phyloP scores from a whole-genome alignment of 2,888 invertebrate genomes.

The Thymelicus lineola region DNA sequence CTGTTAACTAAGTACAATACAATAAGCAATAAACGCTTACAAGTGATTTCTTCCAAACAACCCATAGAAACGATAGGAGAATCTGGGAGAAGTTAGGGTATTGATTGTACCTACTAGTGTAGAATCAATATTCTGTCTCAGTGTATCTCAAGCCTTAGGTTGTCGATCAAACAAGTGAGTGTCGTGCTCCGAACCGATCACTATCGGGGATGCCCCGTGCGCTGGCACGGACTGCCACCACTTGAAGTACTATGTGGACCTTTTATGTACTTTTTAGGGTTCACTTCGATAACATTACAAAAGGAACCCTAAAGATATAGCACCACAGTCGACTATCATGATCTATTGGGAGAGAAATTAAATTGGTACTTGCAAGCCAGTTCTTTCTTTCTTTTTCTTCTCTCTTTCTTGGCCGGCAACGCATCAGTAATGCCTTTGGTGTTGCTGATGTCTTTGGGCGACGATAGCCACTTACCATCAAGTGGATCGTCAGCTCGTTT shows the following conservation, averaged over 20 bases:
- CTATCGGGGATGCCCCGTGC: constrained; percentile 51
- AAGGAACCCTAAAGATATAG: background rate
- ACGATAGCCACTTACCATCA: too few relatives aligned
- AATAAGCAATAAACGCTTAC: too few relatives aligned
- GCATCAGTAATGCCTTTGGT: too few relatives aligned
- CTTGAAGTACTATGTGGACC: constrained; percentile 19
- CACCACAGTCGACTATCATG: background rate
- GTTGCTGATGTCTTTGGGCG: too few relatives aligned
- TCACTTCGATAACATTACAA: background rate
- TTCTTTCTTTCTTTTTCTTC: too few relatives aligned
- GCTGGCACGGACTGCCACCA: constrained; percentile 57
- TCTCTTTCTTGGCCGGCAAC: too few relatives aligned
- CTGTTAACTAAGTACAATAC: too few relatives aligned
- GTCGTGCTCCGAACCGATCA: constrained; percentile 49
- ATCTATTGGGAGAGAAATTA: background rate
- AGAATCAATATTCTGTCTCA: background rate
- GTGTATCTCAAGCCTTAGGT: constrained; percentile 9
- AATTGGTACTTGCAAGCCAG: background rate
- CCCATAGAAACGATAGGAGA: too few relatives aligned
- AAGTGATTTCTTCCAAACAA: too few relatives aligned
- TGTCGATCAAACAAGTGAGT: constrained; percentile 52
- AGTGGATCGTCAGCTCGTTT: too few relatives aligned
- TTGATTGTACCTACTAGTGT: too few relatives aligned
- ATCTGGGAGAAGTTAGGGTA: too few relatives aligned
- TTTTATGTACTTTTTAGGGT: constrained; percentile 13